Conservation (phyloP, 2,888 invertebrate species). For the Cephus pulcher region DNA sequence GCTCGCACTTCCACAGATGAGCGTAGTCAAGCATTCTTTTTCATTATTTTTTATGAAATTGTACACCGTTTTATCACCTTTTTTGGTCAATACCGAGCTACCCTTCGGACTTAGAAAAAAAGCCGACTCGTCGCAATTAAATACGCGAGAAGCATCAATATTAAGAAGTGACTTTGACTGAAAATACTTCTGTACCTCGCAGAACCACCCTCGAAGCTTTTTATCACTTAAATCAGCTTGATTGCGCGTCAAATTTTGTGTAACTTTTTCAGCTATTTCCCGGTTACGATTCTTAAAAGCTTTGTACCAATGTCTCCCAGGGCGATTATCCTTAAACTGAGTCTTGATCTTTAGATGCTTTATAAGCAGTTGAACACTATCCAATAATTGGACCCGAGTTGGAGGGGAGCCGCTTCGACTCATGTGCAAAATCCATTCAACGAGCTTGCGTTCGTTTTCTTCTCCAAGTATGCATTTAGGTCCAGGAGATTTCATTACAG, state of each 20-base stretch:
- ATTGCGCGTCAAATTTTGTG: background rate
- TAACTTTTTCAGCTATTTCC: slow-evolving; percentile 38
- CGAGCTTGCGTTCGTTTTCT: slow-evolving; percentile 30
- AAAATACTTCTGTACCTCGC: slow-evolving; percentile 43
- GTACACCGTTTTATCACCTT: slow-evolving; percentile 42
- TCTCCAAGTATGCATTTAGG: slow-evolving; percentile 31
- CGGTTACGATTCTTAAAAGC: slow-evolving; percentile 53
- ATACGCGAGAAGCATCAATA: slow-evolving; percentile 37
- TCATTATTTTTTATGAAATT: slow-evolving; percentile 37
- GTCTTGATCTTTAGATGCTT: slow-evolving; percentile 27
- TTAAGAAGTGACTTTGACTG: slow-evolving; percentile 28
- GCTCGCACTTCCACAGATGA: slow-evolving; percentile 44
- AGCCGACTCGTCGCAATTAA: slow-evolving; percentile 46
- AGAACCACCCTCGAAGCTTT: slow-evolving; percentile 47
- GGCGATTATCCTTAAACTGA: too few relatives aligned
- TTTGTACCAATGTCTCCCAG: slow-evolving; percentile 50
- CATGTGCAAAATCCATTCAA: slow-evolving; percentile 32
- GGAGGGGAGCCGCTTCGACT: slow-evolving; percentile 32
- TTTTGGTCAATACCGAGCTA: slow-evolving; percentile 34
- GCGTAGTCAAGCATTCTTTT: slow-evolving; percentile 41
- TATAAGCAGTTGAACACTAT: slow-evolving; percentile 30
- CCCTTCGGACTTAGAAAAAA: slow-evolving; percentile 47
- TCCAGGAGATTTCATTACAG: slow-evolving; percentile 18
- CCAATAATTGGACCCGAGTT: slow-evolving; percentile 28
- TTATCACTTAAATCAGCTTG: slow-evolving; percentile 13